Evolutionary conservation across 2,797 vertebrate genomes (phyloP), one percentile per base, ranked within the genome.

Genomic region (Psittacula echo): DNA sequence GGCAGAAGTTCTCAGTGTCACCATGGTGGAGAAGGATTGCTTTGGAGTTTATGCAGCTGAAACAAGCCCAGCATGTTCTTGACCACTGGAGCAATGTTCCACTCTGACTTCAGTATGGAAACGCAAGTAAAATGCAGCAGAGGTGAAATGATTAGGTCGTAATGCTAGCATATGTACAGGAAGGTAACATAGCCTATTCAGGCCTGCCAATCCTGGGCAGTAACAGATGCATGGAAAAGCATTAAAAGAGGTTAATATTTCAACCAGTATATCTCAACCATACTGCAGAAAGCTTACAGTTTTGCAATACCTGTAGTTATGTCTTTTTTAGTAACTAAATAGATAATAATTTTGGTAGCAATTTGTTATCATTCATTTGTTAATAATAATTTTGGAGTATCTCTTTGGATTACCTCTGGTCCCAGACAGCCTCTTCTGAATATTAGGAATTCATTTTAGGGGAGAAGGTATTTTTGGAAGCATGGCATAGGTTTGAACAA

Each of bases 101-200:
- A 2, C 39, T 68, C 21, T 27, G 42, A 53, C 39, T 89, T 83
- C 39, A 62, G 42, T 42, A 27, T 8, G 2, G 12, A 51, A 82
- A 65, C 10, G n/a, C 70, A 21, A 53, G 29, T 56, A 20, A 88
- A 84, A 47, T 18, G 45, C 37, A 48, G 29, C 20, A 41, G 34
- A 41, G 5, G 3, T 73, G 41, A 81, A 65, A 48, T 53, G 20
- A 30, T 76, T 15, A 39, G 45, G 6, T 9, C 47, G 6, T 23
- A 9, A n/a, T 65, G 29, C n/a, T 80, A 27, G 26, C 17, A n/a
- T 8, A 23, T 0, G 1, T 13, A 5, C 15, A 5, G 9, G 13
- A 76, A 64, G 11, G 34, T 77, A 81, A 29, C 1, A 8, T 24
- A 37, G n/a, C 23, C 42, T 80, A 1, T 47, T 71, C 37, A 15